phyloP scores from a whole-genome alignment of 2,113 vertebrate genomes.

The Erythrocebus patas region DNA sequence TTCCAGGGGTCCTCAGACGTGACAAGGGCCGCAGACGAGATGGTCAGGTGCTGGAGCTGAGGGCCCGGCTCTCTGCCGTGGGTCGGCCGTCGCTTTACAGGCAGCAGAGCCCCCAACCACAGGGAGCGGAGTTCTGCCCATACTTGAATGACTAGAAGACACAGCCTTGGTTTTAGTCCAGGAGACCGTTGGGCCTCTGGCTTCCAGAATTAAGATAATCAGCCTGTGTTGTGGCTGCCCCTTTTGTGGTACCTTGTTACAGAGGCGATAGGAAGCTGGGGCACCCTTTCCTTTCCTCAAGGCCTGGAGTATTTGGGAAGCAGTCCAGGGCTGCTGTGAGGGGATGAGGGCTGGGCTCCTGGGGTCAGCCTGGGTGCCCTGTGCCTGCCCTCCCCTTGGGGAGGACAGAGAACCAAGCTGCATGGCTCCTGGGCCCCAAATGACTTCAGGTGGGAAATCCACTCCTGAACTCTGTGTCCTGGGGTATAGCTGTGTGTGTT shows the following conservation, averaged over 20 bases:
- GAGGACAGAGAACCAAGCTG: too few species aligned
- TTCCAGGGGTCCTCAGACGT: neutral
- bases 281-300: neutral
- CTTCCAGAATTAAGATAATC: neutral
- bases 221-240: rapidly evolving
- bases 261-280: neutral
- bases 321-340: neutral
- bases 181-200: neutral
- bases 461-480: neutral
- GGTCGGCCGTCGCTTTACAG: too few species aligned
- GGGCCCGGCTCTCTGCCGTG: too few species aligned
- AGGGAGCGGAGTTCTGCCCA: neutral
- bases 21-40: neutral
- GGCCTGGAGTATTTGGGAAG: neutral
- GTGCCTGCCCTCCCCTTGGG: neutral
- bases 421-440: neutral
- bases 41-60: too few species aligned
- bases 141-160: neutral
- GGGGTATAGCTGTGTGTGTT: too few species aligned
- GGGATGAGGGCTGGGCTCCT: neutral
- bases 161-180: neutral
- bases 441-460: neutral
- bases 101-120: neutral
- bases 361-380: neutral
- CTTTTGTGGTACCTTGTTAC: rapidly evolving